phyloP scores from a whole-genome alignment of 2,797 vertebrate genomes.

The Ctenopoma multispine region DNA sequence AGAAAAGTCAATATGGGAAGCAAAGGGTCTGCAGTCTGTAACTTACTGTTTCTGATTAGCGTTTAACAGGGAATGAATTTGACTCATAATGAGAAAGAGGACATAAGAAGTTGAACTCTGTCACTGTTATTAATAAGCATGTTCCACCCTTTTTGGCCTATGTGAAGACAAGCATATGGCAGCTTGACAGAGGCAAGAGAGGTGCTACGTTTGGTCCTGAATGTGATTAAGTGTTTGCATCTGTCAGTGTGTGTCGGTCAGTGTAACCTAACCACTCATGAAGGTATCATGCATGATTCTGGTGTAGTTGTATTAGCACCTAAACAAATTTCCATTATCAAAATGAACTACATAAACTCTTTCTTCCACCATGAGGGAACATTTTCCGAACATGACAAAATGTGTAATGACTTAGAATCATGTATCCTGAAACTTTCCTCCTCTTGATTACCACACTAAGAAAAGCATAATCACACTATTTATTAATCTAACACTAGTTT shows the following conservation, averaged over 20 bases:
- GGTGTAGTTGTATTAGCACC: too few species aligned
- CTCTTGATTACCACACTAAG: slow-evolving; percentile 5
- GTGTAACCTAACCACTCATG: slow-evolving; percentile 2
- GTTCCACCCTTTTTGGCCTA: background rate
- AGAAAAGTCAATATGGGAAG: slow-evolving; percentile 14
- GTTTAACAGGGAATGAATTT: slow-evolving; percentile 18
- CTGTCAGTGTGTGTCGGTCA: background rate
- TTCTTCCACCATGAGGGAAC: too few species aligned
- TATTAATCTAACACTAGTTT: slow-evolving; percentile 33
- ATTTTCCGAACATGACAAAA: too few species aligned
- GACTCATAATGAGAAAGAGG: slow-evolving; percentile 18
- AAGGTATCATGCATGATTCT: background rate
- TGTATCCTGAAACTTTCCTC: too few species aligned
- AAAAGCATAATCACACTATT: slow-evolving; percentile 19
- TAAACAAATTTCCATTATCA: too few species aligned
- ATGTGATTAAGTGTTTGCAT: background rate
- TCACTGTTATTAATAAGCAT: slow-evolving; percentile 11
- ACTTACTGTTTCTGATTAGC: slow-evolving; percentile 17
- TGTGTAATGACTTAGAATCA: too few species aligned
- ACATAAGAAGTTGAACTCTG: slow-evolving; percentile 5
- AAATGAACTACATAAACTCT: too few species aligned
- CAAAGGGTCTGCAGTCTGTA: background rate
- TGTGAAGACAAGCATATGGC: slow-evolving; percentile 13
- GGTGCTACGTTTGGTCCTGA: slow-evolving; percentile 8
- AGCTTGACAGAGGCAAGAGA: slow-evolving; percentile 17